These are phyloP conservation scores for Sternarchorhynchus goeldii DNA, from an alignment of 2,797 vertebrate species.

Conservation along the genomic window DNA sequence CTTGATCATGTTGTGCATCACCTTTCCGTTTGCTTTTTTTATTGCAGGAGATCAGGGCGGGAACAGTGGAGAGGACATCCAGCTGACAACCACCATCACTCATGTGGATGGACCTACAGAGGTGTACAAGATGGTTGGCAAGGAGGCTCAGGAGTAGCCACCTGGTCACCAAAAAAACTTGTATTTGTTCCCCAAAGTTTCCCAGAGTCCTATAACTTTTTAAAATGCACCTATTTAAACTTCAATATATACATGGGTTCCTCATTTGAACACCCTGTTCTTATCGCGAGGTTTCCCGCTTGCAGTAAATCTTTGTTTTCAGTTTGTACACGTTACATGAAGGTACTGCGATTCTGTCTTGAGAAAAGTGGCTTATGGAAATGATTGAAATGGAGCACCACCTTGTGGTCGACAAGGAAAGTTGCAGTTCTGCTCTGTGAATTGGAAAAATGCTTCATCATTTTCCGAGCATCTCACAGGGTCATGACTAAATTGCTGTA, in stretches of 20 bases:
- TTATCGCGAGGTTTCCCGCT: background rate
- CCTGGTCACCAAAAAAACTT: background rate
- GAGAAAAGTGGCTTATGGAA: slow-evolving; percentile 20
- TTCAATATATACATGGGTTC: no score
- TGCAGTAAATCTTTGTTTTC: background rate
- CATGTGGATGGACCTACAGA: slow-evolving; percentile 90
- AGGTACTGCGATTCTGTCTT: background rate
- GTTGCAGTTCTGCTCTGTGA: background rate
- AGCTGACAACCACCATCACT: slow-evolving; percentile 95
- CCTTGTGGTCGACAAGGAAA: slow-evolving; percentile 39
- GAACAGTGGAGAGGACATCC: slow-evolving; percentile 88
- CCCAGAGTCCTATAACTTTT: background rate
- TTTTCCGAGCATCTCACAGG: background rate
- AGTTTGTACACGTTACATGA: background rate
- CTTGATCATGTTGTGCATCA: background rate
- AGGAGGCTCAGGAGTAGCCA: slow-evolving; percentile 88
- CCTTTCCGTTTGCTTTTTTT: slow-evolving; percentile 12
- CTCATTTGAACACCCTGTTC: background rate
- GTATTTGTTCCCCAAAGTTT: background rate
- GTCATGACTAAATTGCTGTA: slow-evolving; percentile 2
- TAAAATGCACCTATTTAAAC: background rate
- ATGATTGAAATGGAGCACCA: slow-evolving; percentile 23
- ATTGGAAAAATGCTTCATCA: background rate
- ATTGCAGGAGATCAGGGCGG: slow-evolving; percentile 81
- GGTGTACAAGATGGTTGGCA: slow-evolving; percentile 92